Conservation (phyloP, 2,113 vertebrate species). For the Scytalopus superciliaris region DNA sequence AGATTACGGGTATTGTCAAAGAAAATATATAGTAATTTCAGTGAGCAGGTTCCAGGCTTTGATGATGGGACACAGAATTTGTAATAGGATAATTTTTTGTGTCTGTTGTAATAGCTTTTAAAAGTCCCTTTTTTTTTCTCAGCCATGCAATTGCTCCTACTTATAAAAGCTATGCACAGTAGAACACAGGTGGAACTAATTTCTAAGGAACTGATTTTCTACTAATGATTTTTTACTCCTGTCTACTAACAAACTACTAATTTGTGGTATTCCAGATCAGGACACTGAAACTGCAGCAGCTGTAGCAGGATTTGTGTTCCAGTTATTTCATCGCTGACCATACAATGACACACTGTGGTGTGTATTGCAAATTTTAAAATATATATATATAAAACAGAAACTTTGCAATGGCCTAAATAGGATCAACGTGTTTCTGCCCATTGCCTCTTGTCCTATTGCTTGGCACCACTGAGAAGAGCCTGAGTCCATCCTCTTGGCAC, state of each 20-base stretch:
- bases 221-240: not conserved
- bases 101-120: not conserved
- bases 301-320: not conserved
- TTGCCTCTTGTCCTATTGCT: not conserved
- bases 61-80: not conserved
- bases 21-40: not conserved
- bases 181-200: not conserved
- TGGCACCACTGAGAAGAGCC: not conserved
- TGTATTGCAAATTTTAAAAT: too few relatives aligned
- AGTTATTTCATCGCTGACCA: not conserved
- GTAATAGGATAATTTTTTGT: not conserved
- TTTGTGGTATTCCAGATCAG: not conserved
- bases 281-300: not conserved
- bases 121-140: not conserved
- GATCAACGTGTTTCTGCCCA: rapidly evolving
- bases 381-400: not conserved
- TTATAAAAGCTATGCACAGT: not conserved
- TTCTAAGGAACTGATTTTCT: not conserved
- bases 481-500: not conserved
- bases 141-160: not conserved
- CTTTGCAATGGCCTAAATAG: not conserved
- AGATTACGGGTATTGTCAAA: not conserved
- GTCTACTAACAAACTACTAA: not conserved
- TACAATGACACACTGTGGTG: too few relatives aligned
- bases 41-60: not conserved